Base-by-base conservation (phyloP, 2,797 vertebrate genomes). In the Coregonus ussuriensis region DNA sequence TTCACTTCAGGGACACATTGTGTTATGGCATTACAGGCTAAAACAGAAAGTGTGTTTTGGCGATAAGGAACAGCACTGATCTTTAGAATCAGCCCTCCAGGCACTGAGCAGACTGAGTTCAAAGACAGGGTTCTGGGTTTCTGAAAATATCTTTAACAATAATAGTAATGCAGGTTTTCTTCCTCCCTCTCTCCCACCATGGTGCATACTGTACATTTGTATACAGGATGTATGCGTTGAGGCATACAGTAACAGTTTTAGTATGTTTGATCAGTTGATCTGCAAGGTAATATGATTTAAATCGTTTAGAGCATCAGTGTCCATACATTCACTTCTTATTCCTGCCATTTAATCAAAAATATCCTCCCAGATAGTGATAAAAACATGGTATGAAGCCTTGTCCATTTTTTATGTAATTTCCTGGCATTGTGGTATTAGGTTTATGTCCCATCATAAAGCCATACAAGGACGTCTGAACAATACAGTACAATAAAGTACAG, bases 21-120 rank as follows among this genome's bases (percentile, higher is more conserved):
- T 63, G 51, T 82, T 84, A 80, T 82, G 78, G 59, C 75, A 84
- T 85, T 81, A 83, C 21, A 66, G 56, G 29, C 77, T 72, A 52
- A 81, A 82, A 71, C 74, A 79, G 56, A 83, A 80, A 71, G 18
- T 72, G 76, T 78, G 74, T 80, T 77, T 72, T 37, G 56, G 11
- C 33, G 25, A 62, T 31, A 18, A 74, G 47, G 62, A 77, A 54
- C 68, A 78, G 74, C 56, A 59, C 75, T 78, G 78, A 79, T 72
- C 74, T 81, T 77, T 82, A 54, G 79, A 79, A 80, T 15, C 67
- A 72, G 33, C 1, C 47, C 83, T 74, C 35, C 75, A 74, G 76
- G 79, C 76, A 75, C 62, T 11, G 69, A 63, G 59, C 59, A 9
- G 59, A 63, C 21, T 9, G 11, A 63, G 59, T 68, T 72, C 74